Conservation (phyloP, 2,797 vertebrate genomes). For the Myioborus melanocephalus region DNA sequence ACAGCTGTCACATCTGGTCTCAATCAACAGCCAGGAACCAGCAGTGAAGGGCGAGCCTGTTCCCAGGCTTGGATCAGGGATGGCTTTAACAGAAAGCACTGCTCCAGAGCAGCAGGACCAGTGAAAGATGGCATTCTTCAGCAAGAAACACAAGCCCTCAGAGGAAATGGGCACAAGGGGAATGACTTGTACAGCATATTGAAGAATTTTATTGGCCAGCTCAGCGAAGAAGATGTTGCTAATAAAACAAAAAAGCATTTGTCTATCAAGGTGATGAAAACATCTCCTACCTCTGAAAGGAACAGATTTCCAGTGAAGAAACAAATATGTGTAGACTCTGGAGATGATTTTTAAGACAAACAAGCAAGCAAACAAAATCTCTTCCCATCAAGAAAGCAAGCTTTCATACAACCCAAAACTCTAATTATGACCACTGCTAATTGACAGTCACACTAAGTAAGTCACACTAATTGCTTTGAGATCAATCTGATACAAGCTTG, state of each 20-base stretch:
- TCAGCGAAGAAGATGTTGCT: not conserved
- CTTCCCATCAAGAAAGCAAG: not conserved
- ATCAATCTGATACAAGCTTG: not conserved
- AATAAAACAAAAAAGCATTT: not conserved
- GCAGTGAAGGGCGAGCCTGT: not conserved
- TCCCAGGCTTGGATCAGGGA: not conserved
- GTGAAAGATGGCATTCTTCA: not conserved
- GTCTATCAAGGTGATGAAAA: not conserved
- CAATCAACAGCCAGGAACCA: not conserved
- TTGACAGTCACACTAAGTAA: not conserved
- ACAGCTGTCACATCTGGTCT: constrained; percentile 13
- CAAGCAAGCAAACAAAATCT: not conserved
- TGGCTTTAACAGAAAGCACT: not conserved
- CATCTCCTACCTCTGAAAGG: not conserved
- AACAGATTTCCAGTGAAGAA: not conserved
- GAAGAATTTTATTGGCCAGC: not conserved
- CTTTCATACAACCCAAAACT: not conserved
- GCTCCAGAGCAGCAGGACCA: not conserved
- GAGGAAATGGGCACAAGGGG: not conserved
- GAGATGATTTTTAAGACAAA: not conserved
- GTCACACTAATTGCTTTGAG: not conserved
- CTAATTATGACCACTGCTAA: not conserved
- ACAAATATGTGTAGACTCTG: not conserved
- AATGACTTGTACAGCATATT: rapidly evolving
- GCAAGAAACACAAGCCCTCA: not conserved